Evolutionary conservation across 2,113 vertebrate genomes (phyloP).

Genomic region (Ceyx melanurus): DNA sequence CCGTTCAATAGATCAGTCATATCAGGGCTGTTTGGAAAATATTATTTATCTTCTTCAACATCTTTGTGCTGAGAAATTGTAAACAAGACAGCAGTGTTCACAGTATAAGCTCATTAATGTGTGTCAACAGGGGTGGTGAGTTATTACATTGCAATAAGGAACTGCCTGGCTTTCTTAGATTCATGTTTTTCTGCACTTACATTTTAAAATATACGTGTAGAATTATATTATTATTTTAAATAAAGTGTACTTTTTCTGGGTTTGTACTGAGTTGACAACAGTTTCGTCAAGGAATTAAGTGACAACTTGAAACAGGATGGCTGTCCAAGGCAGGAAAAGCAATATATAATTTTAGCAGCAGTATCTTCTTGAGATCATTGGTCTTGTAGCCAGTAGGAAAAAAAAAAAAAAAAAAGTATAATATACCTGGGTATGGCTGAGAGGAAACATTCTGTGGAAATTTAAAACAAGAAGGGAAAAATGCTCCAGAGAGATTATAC

Average conservation of each 20-base stretch:
- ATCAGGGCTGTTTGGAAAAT: not conserved
- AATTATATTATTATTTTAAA: constrained; percentile 26
- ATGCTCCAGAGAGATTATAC: not conserved
- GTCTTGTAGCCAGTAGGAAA: constrained; percentile 2
- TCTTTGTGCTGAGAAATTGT: not conserved
- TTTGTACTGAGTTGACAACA: constrained; percentile 28
- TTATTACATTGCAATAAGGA: not conserved
- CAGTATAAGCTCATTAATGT: not conserved
- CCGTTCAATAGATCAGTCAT: not conserved
- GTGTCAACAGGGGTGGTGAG: not conserved
- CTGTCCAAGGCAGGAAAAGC: constrained; percentile 43
- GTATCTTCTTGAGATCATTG: constrained; percentile 39
- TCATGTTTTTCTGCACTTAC: not conserved
- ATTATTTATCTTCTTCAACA: not conserved
- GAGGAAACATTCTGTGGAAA: constrained; percentile 6
- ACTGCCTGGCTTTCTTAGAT: not conserved
- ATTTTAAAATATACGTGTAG: not conserved
- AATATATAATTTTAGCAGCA: constrained; percentile 48
- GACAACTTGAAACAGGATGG: constrained; percentile 40
- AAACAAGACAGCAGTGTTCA: not conserved
- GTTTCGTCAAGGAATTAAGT: constrained; percentile 44
- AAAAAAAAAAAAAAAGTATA: not conserved
- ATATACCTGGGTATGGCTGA: not conserved
- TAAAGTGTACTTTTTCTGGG: not conserved
- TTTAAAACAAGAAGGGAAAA: not conserved